These are phyloP conservation scores for Drosophila arawakana DNA, from an alignment of 1,140 invertebrate species.

Conservation along the genomic window DNA sequence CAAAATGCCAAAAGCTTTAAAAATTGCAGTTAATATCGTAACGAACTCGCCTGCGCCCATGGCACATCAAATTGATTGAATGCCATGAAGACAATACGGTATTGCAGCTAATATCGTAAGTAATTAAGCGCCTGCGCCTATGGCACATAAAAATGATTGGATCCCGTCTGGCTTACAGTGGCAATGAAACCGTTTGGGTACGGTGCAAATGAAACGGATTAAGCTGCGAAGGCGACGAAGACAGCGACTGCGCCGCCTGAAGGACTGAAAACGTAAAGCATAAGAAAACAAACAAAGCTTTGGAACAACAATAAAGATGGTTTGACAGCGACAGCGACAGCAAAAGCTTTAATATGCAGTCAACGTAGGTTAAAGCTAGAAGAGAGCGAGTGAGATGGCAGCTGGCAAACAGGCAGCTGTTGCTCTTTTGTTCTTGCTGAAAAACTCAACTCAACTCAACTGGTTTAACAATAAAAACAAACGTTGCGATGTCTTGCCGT, in stretches of 20 bases:
- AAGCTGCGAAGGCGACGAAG: no score
- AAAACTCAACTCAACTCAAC: conserved; percentile 55
- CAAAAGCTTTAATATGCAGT: conserved; percentile 69
- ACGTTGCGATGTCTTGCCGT: conserved; percentile 47
- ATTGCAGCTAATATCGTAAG: conserved; percentile 30
- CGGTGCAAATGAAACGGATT: conserved; percentile 24
- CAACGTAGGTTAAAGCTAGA: conserved; percentile 54
- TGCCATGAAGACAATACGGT: not conserved
- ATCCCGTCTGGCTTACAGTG: not conserved
- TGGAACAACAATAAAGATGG: conserved; percentile 11
- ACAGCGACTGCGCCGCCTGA: not conserved
- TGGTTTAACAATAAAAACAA: conserved; percentile 79
- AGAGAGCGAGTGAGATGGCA: conserved; percentile 23
- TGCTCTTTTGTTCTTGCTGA: conserved; percentile 56
- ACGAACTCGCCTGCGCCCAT: conserved; percentile 8
- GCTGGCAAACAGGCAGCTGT: conserved; percentile 42
- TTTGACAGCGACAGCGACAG: conserved; percentile 13
- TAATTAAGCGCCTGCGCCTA: conserved; percentile 15
- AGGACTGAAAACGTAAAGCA: conserved; percentile 24
- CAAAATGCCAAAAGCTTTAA: conserved; percentile 43
- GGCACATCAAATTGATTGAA: conserved; percentile 28
- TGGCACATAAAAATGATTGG: conserved; percentile 25
- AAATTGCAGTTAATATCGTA: conserved; percentile 37
- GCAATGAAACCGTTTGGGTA: conserved; percentile 9
- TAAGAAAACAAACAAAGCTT: conserved; percentile 65